Evolutionary conservation across 2,797 vertebrate genomes (phyloP).

Genomic region (Propithecus perrieri): DNA sequence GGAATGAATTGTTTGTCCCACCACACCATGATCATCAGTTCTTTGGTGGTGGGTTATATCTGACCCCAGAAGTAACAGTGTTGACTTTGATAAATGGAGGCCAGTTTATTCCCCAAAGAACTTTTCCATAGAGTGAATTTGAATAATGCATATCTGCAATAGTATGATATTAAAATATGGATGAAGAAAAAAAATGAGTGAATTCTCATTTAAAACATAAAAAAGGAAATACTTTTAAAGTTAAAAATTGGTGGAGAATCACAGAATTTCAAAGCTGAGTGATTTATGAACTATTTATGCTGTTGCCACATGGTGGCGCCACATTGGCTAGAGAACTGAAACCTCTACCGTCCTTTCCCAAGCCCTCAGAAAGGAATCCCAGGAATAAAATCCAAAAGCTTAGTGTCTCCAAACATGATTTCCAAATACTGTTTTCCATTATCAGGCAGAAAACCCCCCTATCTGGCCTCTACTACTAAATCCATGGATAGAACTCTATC

Average conservation of each 20-base stretch:
- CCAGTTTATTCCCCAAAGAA: neutral
- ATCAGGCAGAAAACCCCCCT: neutral
- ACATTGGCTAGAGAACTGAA: neutral
- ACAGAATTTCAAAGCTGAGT: neutral
- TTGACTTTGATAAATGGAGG: neutral
- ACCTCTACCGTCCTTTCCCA: neutral
- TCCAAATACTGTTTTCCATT: neutral
- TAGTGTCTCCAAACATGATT: neutral
- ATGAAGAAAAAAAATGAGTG: neutral
- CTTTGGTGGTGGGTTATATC: neutral
- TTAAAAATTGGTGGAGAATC: neutral
- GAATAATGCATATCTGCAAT: neutral
- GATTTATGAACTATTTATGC: neutral
- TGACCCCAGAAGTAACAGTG: neutral
- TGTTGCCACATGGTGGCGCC: constrained; percentile 49
- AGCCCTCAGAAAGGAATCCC: neutral
- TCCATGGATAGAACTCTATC: neutral
- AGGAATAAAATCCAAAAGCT: neutral
- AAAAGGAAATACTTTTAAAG: neutral
- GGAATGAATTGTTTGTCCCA: neutral
- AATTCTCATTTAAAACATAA: neutral
- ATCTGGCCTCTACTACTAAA: neutral
- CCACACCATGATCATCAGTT: neutral
- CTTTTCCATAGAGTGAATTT: neutral
- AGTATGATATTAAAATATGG: neutral